Conservation (phyloP, 2,797 vertebrate species). For the Anguilla obscura region DNA sequence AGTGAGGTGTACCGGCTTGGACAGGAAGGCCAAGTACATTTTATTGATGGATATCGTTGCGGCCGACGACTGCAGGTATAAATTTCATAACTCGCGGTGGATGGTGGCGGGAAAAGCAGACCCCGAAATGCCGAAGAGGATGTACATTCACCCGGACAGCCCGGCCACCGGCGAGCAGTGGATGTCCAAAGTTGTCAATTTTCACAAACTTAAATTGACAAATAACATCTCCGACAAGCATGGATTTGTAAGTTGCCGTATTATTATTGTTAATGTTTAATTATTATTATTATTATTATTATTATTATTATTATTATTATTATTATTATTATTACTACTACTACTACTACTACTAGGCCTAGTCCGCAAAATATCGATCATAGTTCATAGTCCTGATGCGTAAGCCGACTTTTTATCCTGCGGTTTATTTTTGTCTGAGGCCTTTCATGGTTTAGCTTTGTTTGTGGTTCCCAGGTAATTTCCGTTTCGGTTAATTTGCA, state of each 20-base stretch:
- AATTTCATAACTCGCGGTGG: slow-evolving; percentile 98
- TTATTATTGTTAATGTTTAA: background rate
- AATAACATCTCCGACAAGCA: slow-evolving; percentile 99
- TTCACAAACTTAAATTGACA: slow-evolving; percentile 98
- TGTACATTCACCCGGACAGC: slow-evolving; percentile 99
- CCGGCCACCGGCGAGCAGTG: slow-evolving; percentile 97
- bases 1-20: slow-evolving; percentile 95
- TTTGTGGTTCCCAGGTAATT: background rate
- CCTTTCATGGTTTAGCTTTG: background rate
- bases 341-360: no score
- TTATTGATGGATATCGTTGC: slow-evolving; percentile 98
- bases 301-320: slow-evolving; percentile 2
- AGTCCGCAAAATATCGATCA: background rate
- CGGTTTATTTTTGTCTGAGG: background rate
- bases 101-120: slow-evolving; percentile 98
- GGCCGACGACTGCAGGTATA: slow-evolving; percentile 97
- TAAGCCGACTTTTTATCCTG: background rate
- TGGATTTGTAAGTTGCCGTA: slow-evolving; percentile 87
- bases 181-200: slow-evolving; percentile 99
- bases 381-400: background rate
- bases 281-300: background rate
- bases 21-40: slow-evolving; percentile 99
- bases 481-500: background rate
- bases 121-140: slow-evolving; percentile 98
- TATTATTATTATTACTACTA: slow-evolving; percentile 7